A percentile compares a stretch with the other conserved stretches of the same genome.
phyloP scores from a whole-genome alignment of 2,888 invertebrate genomes.

The Nemurella pictetii region DNA sequence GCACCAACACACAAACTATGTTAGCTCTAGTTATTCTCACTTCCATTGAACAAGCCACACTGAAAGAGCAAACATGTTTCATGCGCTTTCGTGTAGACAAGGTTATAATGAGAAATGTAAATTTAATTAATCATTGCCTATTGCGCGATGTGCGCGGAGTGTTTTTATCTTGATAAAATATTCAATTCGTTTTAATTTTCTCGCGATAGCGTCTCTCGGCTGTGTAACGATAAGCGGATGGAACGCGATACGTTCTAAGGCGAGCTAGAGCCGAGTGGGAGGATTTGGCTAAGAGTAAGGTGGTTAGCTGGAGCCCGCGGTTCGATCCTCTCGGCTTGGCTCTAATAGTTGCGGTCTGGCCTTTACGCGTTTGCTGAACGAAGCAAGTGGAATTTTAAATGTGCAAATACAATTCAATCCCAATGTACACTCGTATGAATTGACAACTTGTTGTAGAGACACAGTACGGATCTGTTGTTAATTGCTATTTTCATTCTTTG shows the following conservation, averaged over 20 bases:
- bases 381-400: neutral
- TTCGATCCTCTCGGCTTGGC: neutral
- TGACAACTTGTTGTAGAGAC: neutral
- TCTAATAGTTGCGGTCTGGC: neutral
- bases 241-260: neutral
- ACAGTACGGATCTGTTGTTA: neutral
- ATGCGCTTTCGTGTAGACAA: neutral
- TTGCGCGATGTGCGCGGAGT: neutral
- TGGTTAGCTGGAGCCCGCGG: neutral
- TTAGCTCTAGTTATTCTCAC: neutral
- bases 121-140: neutral
- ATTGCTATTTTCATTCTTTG: neutral
- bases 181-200: neutral
- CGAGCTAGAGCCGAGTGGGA: neutral
- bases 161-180: neutral
- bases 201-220: neutral
- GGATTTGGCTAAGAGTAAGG: neutral
- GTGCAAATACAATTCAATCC: neutral
- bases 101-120: constrained; percentile 18
- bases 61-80: constrained; percentile 8
- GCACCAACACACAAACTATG: neutral
- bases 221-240: neutral
- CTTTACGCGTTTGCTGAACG: too few relatives aligned
- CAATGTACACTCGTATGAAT: neutral
- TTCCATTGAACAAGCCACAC: neutral